Evolutionary conservation across 2,113 vertebrate species (phyloP).

Genomic region (Mesoclemmys tuberculata): DNA sequence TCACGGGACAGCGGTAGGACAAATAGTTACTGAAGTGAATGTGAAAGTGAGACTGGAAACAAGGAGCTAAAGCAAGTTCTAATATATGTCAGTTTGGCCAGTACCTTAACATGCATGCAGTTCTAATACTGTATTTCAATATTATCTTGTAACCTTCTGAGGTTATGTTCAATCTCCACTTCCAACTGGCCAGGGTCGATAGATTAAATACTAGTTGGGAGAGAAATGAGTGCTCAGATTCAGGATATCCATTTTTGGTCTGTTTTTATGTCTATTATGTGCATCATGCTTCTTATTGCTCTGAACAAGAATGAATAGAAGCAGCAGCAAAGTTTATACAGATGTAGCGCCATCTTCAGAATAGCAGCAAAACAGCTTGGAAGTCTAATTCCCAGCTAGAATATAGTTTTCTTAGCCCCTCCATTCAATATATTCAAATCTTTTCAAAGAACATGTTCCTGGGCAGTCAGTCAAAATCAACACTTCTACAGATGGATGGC

Average conservation of each 20-base stretch:
- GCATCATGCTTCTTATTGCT: background rate
- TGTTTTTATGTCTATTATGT: background rate
- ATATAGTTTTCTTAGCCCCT: background rate
- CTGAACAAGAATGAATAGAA: background rate
- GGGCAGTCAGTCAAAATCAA: background rate
- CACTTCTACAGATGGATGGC: background rate
- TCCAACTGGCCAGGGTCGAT: background rate
- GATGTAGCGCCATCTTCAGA: background rate
- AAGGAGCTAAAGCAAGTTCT: background rate
- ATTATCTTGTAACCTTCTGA: background rate
- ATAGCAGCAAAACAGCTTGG: background rate
- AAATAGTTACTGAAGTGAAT: background rate
- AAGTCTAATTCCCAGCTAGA: background rate
- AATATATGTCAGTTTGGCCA: background rate
- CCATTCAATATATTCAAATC: background rate
- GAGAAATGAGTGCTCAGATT: background rate
- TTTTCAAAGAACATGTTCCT: background rate
- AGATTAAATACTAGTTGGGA: constrained; percentile 1
- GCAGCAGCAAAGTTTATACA: background rate
- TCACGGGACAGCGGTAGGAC: background rate
- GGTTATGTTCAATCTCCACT: background rate
- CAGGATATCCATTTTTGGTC: background rate
- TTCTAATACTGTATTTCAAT: background rate
- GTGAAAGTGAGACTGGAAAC: background rate
- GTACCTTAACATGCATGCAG: accelerated